phyloP scores from a whole-genome alignment of 2,888 invertebrate genomes.

The Pterostichus niger region DNA sequence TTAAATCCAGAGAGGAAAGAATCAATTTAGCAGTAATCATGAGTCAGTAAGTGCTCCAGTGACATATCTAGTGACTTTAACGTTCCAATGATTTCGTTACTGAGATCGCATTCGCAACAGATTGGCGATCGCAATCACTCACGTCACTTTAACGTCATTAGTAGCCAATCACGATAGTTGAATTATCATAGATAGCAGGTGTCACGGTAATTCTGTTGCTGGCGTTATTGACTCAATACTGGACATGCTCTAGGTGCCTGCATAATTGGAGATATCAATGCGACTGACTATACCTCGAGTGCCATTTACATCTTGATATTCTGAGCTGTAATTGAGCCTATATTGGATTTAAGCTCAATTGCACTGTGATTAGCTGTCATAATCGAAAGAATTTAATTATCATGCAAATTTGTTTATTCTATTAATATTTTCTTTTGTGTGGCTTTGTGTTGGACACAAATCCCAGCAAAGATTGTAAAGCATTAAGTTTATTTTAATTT shows the following conservation, averaged over 20 bases:
- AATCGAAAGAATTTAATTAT: no score
- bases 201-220: conserved; percentile 64
- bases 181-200: conserved; percentile 65
- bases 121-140: conserved; percentile 64
- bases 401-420: no score
- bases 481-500: no score
- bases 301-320: conserved; percentile 31
- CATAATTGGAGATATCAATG: conserved; percentile 44
- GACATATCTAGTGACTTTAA: conserved; percentile 43
- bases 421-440: no score
- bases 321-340: not conserved
- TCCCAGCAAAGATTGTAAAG: no score
- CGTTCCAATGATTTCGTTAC: conserved; percentile 54
- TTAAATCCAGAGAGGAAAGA: not conserved
- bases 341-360: conserved; percentile 38
- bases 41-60: conserved; percentile 9
- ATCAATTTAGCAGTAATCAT: conserved; percentile 6
- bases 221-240: conserved; percentile 56
- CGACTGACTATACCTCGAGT: not conserved
- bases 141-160: conserved; percentile 65
- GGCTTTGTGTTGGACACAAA: no score
- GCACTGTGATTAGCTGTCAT: not conserved
- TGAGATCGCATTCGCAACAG: conserved; percentile 34
- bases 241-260: conserved; percentile 56
- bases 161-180: conserved; percentile 66